Evolutionary conservation across 2,113 vertebrate genomes (phyloP), one percentile per base, ranked within the genome.

Genomic region (Solenodon paradoxus): DNA sequence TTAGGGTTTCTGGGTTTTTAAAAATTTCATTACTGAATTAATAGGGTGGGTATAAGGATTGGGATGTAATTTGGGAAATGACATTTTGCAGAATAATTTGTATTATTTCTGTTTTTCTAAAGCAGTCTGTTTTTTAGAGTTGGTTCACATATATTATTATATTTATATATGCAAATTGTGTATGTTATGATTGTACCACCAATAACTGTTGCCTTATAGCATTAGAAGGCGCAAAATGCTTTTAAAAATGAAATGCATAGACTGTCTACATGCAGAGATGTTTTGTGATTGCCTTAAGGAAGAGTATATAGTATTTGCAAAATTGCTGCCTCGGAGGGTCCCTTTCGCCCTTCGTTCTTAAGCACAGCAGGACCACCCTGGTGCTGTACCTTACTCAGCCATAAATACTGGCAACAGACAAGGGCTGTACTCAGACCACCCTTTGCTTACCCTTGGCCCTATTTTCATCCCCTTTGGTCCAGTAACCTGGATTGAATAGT

Each of bases 21-120:
- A 89, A 77, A 53, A 40, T 63, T 35, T 38, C 47, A 68, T 59
- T 88, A 40, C 45, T 82, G 78, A 94, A 96, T 94, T 89, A 96
- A 96, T 97, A 96, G 63, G 74, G 35, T 88, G 59, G 86, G 53
- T 88, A 26, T 94, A 86, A 79, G 64, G 66, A 63, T 69, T 89
- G 83, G 74, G 77, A 68, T 84, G 7, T 92, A 75, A 40, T 17
- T 75, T 64, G 71, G 69, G 57, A 83, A 96, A 66, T 92, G 82
- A 75, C 47, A 95, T 71, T 95, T 96, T 93, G 30, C 69, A 92
- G 75, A 87, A 63, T 71, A 92, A 66, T 90, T 87, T 83, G 83
- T 96, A 45, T 93, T 83, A 89, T 92, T 92, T 88, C 61, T 35
- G 4, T 75, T n/a, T 49, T 92, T 74, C 38, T 55, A 82, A 94